phyloP scores from a whole-genome alignment of 2,113 vertebrate species.

The Steatornis caripensis region DNA sequence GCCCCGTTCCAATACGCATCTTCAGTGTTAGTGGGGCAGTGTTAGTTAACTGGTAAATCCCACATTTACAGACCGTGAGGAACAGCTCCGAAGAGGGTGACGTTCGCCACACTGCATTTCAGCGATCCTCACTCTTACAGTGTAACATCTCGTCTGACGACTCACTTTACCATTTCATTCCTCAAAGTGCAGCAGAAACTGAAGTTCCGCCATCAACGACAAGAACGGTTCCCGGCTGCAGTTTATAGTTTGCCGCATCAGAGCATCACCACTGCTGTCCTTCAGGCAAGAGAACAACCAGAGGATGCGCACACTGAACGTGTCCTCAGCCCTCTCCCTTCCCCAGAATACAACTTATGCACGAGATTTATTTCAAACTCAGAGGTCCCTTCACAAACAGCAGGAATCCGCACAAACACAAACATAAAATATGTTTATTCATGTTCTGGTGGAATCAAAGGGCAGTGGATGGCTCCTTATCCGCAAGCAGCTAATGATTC shows the following conservation, averaged over 20 bases:
- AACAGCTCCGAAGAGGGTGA: neutral
- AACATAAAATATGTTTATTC: neutral
- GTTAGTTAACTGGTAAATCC: neutral
- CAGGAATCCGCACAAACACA: neutral
- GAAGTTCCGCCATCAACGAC: neutral
- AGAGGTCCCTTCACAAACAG: neutral
- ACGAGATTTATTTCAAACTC: fast-evolving
- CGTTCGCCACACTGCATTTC: neutral
- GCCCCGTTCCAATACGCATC: neutral
- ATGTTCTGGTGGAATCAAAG: neutral
- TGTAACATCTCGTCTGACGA: fast-evolving
- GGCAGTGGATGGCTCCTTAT: neutral
- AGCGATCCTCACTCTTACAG: neutral
- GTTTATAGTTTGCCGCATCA: neutral
- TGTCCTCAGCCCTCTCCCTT: neutral
- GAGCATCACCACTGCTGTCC: no score
- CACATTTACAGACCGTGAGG: neutral
- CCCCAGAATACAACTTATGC: neutral
- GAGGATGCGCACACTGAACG: neutral
- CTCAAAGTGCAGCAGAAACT: neutral
- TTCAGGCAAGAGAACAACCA: neutral
- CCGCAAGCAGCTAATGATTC: neutral
- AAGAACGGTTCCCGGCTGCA: neutral
- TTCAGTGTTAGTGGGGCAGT: neutral
- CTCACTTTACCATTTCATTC: neutral